phyloP scores from a whole-genome alignment of 2,113 vertebrate species.

The Dermatemys mawii region DNA sequence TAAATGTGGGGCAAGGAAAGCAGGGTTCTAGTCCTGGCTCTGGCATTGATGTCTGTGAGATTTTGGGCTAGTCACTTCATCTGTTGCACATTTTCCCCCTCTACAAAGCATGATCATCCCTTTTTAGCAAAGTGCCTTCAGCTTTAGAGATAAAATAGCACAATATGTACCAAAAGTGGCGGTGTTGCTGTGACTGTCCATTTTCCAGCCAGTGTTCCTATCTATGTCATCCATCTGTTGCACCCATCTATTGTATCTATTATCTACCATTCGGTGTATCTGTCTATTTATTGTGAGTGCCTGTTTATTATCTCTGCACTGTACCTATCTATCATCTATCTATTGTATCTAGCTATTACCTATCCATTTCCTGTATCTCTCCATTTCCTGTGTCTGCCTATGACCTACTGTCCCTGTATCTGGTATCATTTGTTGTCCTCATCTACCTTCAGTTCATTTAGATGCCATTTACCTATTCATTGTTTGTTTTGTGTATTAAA shows the following conservation, averaged over 20 bases:
- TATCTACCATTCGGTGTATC: not conserved
- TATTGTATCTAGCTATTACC: not conserved
- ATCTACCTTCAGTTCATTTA: not conserved
- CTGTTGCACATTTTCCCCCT: not conserved
- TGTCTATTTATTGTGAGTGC: not conserved
- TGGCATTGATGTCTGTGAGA: not conserved
- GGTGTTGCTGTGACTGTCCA: not conserved
- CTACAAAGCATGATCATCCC: not conserved
- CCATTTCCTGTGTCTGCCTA: accelerated
- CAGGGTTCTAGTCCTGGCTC: accelerated
- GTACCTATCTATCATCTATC: not conserved
- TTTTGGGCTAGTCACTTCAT: not conserved
- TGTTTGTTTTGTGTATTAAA: conserved; percentile 39
- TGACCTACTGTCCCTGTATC: not conserved
- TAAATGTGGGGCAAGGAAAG: accelerated
- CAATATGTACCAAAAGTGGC: accelerated
- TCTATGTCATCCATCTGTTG: not conserved
- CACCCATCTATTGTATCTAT: not conserved
- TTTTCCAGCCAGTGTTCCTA: not conserved
- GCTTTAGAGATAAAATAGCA: not conserved
- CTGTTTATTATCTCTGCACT: not conserved
- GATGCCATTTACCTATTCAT: not conserved
- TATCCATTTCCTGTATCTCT: not conserved
- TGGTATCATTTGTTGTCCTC: not conserved
- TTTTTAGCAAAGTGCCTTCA: not conserved